Percentiles rank a stretch among this genome's conserved stretches.
Conservation (phyloP, 1,140 invertebrate species). For the Hycleus cichorii region DNA sequence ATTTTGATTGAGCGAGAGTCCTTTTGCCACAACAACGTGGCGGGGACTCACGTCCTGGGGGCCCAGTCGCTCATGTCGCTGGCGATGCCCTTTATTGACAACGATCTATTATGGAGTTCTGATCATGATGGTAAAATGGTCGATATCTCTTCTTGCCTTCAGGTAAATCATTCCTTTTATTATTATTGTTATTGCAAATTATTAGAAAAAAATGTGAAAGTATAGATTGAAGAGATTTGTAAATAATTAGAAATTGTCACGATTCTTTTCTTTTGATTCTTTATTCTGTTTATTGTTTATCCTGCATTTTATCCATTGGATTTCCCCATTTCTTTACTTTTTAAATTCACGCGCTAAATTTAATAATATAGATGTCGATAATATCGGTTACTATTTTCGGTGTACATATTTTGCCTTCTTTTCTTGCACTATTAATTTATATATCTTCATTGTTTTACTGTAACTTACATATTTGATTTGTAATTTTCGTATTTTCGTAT, state of each 20-base stretch:
- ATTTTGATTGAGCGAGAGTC: conserved; percentile 1
- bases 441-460: no score
- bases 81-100: conserved; percentile 91
- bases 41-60: conserved; percentile 41
- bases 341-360: no score
- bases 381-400: no score
- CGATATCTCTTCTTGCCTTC: conserved; percentile 77
- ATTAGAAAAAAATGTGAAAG: no score
- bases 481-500: no score
- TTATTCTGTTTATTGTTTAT: background rate
- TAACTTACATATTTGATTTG: no score
- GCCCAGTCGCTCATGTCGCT: conserved; percentile 49
- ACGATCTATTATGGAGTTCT: conserved; percentile 84
- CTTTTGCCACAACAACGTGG: conserved; percentile 23
- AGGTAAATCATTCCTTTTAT: conserved; percentile 49
- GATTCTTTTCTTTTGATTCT: background rate
- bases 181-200: background rate
- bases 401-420: no score
- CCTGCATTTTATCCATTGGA: no score
- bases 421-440: no score
- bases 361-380: no score
- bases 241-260: background rate
- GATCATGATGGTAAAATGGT: conserved; percentile 89
- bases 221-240: no score
- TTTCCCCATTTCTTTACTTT: no score